A percentile compares a stretch with the other conserved stretches of the same genome.
phyloP scores from a whole-genome alignment of 1,140 invertebrate species.

The Euborellia annulipes region DNA sequence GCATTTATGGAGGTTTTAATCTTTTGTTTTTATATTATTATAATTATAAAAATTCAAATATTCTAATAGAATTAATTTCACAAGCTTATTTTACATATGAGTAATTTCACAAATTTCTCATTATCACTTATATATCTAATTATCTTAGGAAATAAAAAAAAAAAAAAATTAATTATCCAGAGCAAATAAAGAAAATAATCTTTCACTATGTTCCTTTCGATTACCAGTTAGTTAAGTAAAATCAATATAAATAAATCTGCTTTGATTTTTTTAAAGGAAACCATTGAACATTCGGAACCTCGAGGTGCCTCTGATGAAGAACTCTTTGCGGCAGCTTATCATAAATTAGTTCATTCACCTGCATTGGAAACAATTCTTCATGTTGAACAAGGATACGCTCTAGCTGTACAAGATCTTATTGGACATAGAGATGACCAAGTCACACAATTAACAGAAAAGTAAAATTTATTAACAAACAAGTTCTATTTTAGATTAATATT shows the following conservation, averaged over 20 bases:
- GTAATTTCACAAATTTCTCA: too few species aligned
- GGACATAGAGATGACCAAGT: conserved; percentile 47
- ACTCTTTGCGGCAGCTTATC: conserved; percentile 64
- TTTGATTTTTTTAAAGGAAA: conserved; percentile 24
- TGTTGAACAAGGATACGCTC: conserved; percentile 61
- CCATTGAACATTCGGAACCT: conserved; percentile 43
- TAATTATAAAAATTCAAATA: too few species aligned
- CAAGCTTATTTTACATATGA: too few species aligned
- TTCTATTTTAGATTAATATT: conserved; percentile 3
- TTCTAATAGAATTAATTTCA: too few species aligned
- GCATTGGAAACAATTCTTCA: conserved; percentile 60
- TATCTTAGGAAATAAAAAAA: conserved; percentile 29
- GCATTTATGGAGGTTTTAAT: conserved; percentile 53
- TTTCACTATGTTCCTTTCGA: too few species aligned
- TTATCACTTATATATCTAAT: too few species aligned
- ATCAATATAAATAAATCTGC: neutral
- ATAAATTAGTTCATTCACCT: conserved; percentile 65
- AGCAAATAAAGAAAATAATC: neutral
- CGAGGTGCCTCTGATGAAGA: conserved; percentile 56
- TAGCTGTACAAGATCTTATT: conserved; percentile 48
- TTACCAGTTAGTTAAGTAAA: neutral
- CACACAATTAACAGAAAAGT: conserved; percentile 44
- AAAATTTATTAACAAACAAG: conserved; percentile 13
- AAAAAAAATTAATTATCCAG: conserved; percentile 19
- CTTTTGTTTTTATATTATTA: too few species aligned